Percentiles rank a stretch among this genome's conserved stretches.
These are phyloP conservation scores for Sturnira hondurensis DNA, from an alignment of 2,113 vertebrate genomes.

Conservation along the genomic window DNA sequence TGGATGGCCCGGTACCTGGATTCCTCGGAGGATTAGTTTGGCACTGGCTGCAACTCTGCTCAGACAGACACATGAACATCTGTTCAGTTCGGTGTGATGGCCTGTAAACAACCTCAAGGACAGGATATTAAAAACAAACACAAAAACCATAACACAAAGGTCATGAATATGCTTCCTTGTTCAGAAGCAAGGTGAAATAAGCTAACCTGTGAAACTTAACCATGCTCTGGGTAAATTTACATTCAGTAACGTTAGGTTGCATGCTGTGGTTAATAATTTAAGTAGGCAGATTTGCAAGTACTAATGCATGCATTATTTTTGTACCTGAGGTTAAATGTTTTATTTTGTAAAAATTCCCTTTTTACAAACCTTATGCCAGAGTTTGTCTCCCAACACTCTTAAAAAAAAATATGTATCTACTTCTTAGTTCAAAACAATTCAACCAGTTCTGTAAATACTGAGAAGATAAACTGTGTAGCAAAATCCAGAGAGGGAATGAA, in stretches of 20 bases:
- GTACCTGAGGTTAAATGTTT: slow-evolving; percentile 73
- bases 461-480: slow-evolving; percentile 8
- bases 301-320: slow-evolving; percentile 76
- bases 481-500: neutral
- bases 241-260: slow-evolving; percentile 62
- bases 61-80: slow-evolving; percentile 30
- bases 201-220: slow-evolving; percentile 50
- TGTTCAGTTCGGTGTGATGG: neutral
- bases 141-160: slow-evolving; percentile 37
- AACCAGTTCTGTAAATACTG: slow-evolving; percentile 61
- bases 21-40: neutral
- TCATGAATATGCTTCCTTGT: slow-evolving; percentile 32
- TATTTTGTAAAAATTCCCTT: slow-evolving; percentile 47
- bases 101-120: neutral
- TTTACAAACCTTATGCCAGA: slow-evolving; percentile 72
- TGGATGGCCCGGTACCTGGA: neutral
- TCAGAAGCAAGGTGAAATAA: slow-evolving; percentile 45
- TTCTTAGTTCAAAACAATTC: slow-evolving; percentile 67
- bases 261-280: slow-evolving; percentile 76
- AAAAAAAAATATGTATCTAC: slow-evolving; percentile 50
- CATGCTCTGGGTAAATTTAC: slow-evolving; percentile 73
- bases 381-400: slow-evolving; percentile 54
- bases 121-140: slow-evolving; percentile 42
- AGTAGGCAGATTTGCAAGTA: slow-evolving; percentile 65
- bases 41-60: neutral